These are phyloP conservation scores for Chymomyza amoena DNA, from an alignment of 2,888 invertebrate species.

Conservation along the genomic window DNA sequence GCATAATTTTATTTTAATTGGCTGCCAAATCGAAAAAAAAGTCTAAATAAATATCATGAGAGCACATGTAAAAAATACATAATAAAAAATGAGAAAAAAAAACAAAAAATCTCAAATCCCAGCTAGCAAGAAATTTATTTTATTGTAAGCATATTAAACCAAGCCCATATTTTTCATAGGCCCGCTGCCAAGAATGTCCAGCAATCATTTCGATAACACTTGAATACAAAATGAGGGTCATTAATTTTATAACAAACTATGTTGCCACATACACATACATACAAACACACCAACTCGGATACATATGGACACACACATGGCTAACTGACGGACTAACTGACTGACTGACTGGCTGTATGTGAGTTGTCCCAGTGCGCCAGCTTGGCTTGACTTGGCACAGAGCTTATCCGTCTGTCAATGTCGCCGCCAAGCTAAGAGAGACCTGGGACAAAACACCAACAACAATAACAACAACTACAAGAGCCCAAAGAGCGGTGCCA, in stretches of 20 bases:
- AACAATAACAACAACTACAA: neutral
- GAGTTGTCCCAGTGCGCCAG: conserved; percentile 5
- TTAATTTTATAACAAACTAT: conserved; percentile 71
- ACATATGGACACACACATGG: neutral
- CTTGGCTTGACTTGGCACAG: conserved; percentile 21
- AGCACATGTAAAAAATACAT: conserved; percentile 1
- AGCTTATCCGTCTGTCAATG: conserved; percentile 49
- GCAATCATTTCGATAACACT: conserved; percentile 73
- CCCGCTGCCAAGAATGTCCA: conserved; percentile 48
- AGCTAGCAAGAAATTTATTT: conserved; percentile 16
- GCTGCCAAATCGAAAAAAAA: conserved; percentile 33
- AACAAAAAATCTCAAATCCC: neutral
- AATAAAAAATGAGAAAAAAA: neutral
- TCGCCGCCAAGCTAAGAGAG: neutral
- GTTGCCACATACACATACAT: conserved; percentile 1
- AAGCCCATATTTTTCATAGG: conserved; percentile 58
- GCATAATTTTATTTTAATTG: conserved; percentile 60
- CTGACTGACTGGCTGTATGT: neutral
- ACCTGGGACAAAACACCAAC: neutral
- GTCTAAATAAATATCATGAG: conserved; percentile 24
- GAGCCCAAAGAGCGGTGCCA: conserved; percentile 6
- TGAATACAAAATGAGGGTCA: conserved; percentile 74
- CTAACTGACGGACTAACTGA: too few relatives aligned
- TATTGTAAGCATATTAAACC: conserved; percentile 37
- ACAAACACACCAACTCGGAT: neutral